A percentile compares a stretch with the other conserved stretches of the same genome.
Conservation (phyloP, 2,888 invertebrate genomes). For the Ditula angustiorana region DNA sequence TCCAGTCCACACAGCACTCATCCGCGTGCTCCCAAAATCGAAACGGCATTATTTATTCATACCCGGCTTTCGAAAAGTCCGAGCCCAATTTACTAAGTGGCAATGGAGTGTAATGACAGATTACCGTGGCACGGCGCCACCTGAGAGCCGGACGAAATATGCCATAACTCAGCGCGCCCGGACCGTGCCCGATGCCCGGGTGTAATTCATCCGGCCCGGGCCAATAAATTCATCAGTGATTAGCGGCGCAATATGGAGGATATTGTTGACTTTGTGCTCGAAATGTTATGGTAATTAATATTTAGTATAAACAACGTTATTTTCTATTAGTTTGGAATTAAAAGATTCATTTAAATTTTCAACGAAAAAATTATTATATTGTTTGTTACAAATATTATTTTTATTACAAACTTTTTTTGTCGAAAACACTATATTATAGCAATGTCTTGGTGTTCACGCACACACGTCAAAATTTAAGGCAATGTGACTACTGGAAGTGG, state of each 20-base stretch:
- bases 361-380: too few relatives aligned
- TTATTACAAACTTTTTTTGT: too few relatives aligned
- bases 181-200: slow-evolving; percentile 47
- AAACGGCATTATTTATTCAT: slow-evolving; percentile 33
- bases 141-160: slow-evolving; percentile 68
- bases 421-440: too few relatives aligned
- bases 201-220: slow-evolving; percentile 72
- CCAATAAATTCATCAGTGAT: slow-evolving; percentile 83
- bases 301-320: too few relatives aligned
- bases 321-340: too few relatives aligned
- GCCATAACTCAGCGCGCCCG: slow-evolving; percentile 69
- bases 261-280: too few relatives aligned
- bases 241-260: slow-evolving; percentile 48
- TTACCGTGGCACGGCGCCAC: slow-evolving; percentile 67
- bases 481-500: slow-evolving; percentile 36
- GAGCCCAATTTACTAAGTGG: slow-evolving; percentile 71
- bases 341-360: too few relatives aligned
- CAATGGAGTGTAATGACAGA: slow-evolving; percentile 73
- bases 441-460: too few relatives aligned
- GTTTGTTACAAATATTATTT: too few relatives aligned
- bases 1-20: neutral
- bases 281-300: too few relatives aligned
- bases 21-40: neutral
- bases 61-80: slow-evolving; percentile 44
- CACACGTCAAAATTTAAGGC: too few relatives aligned